Evolutionary conservation across 2,797 vertebrate species (phyloP).

Genomic region (Carapus acus): DNA sequence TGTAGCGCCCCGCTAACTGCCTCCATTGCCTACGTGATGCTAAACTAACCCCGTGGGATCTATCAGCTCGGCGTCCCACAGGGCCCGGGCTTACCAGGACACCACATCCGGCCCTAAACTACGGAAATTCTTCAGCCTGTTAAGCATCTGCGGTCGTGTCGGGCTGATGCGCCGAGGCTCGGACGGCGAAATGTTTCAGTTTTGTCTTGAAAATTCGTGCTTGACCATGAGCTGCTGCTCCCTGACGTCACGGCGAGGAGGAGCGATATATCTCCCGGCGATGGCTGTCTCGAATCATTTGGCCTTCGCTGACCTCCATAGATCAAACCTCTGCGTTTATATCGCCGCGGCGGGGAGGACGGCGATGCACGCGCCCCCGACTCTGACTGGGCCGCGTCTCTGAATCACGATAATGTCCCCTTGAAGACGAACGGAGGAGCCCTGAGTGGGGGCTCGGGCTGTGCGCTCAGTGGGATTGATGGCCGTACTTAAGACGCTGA

Average conservation of each 20-base stretch:
- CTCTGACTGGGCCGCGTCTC: conserved; percentile 16
- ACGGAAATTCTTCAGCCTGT: conserved; percentile 56
- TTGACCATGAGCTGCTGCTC: conserved; percentile 5
- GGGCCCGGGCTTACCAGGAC: conserved; percentile 40
- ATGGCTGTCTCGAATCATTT: not conserved
- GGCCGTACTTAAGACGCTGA: too few species aligned
- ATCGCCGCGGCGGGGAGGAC: conserved; percentile 11
- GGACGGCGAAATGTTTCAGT: conserved; percentile 6
- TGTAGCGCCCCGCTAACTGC: conserved; percentile 16
- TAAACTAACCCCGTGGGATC: conserved; percentile 31
- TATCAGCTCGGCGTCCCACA: conserved; percentile 39
- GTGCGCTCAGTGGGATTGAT: too few species aligned
- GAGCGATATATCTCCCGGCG: not conserved
- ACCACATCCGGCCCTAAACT: conserved; percentile 46
- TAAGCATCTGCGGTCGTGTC: conserved; percentile 48
- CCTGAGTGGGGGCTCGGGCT: conserved; percentile 1
- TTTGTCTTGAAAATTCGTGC: conserved; percentile 17
- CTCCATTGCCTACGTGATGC: conserved; percentile 24
- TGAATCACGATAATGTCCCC: conserved; percentile 11
- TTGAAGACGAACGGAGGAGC: conserved; percentile 14
- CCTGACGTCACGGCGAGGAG: conserved; percentile 4
- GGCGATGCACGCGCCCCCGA: conserved; percentile 6
- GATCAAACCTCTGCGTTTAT: conserved; percentile 13
- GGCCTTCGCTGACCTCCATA: conserved; percentile 1
- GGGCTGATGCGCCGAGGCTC: conserved; percentile 12